Evolutionary conservation across 2,888 invertebrate genomes (phyloP), one percentile per base, ranked within the genome.

Genomic region (Drosophila nr. perissopoda): DNA sequence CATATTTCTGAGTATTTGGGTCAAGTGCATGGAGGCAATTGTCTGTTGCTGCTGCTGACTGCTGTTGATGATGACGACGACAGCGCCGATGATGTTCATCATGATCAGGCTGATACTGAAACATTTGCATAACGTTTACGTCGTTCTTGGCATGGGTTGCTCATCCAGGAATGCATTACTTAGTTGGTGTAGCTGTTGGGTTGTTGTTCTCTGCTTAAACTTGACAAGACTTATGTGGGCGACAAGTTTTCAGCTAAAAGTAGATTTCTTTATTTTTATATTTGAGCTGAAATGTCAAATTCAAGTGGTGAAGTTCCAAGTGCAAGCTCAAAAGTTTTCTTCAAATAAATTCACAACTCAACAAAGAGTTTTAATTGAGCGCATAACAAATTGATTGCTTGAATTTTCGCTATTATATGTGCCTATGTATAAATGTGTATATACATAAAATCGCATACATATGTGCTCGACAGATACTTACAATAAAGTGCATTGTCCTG

Each of bases 21-120:
- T 87, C 87, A 87, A 87, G 87, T 87, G 87, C 87, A 89, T 80
- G 74, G 69, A 71, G 69, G 64, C 62, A 57, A 38, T 64, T 69
- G 69, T 62, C 69, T 73, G 59, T 34, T 25, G 42, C 48, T 58
- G 25, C 29, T 66, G 33, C 36, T 51, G 40, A 16, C 21, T 45
- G 45, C 25, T 25, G 16, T 21, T 16, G 49, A 59, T 18, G 36
- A 49, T 13, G 38, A 34, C 25, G 49, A 18, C 45, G 58, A 36
- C 45, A 33, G 33, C 40, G 48, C 34, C 48, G 49, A 51, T 45
- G 48, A 29, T 62, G 49, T 8, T 48, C 25, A 7, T 49, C 48
- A 11, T 59, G 25, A 33, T 40, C 56, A n/a, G 40, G 40, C 25
- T 54, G 61, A 52, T 33, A 16, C 38, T 38, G 42, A 36, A 40